Evolutionary conservation across 64 coral and sea anemone genomes (phyloP), one percentile per base, ranked within the genome.

Genomic region (Pachyseris speciosa): DNA sequence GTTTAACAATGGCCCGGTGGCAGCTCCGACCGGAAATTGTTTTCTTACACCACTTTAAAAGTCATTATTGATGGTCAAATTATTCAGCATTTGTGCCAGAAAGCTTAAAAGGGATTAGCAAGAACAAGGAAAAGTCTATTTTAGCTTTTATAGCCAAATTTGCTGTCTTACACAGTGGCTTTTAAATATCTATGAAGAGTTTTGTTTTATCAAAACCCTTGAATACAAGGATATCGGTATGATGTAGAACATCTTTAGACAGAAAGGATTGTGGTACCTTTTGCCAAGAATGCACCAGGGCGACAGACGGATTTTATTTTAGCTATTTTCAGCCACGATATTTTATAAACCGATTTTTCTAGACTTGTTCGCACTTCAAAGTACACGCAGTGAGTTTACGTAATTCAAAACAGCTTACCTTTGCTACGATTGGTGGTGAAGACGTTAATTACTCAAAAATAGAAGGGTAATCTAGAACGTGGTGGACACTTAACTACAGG

Each of bases 371-470:
- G 20, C 51, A 55, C 17, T 55, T 55, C 17, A 8, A 5, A 55
- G 58, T 61, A 27, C 17, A 16, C 58, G 24, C 5, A n/a, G n/a
- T 29, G 25, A 15, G 26, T 2, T 27, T 7, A 1, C 6, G 10
- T 16, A 78, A 78, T 78, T 17, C 20, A 78, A 78, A 78, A 32
- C 47, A 55, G 75, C 48, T 78, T 47, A 78, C 2, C 24, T 32
- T 52, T 51, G 15, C 26, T 36, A 29, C 24, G 15, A 1, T 52
- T 51, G 42, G 12, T 27, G 29, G 49, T 10, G 49, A 37, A 33
- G 29, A 55, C 49, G 75, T 78, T 78, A 78, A 78, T 78, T 78
- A 48, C 49, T 16, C 37, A 57, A n/a, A n/a, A n/a, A 78, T 78
- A 30, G 49, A 6, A 48, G 36, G 12, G 47, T 58, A 78, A 78